A percentile compares a stretch with the other conserved stretches of the same genome.
These are phyloP conservation scores for Autographa gamma DNA, from an alignment of 2,888 invertebrate genomes.

Conservation along the genomic window DNA sequence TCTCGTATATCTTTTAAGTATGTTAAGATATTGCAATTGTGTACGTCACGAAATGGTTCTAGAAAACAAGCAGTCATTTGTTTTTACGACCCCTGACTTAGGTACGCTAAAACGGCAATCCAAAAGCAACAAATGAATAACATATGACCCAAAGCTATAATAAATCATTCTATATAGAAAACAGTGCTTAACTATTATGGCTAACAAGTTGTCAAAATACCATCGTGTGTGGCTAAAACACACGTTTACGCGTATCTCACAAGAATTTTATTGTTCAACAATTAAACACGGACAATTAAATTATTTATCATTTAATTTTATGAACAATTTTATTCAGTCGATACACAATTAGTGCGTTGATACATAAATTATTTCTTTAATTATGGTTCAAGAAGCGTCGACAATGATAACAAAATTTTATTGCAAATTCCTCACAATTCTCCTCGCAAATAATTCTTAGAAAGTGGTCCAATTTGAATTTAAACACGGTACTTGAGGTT, in stretches of 20 bases:
- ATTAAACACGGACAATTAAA: neutral
- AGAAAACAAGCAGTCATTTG: neutral
- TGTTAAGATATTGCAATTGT: neutral
- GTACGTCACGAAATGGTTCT: neutral
- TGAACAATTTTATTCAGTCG: neutral
- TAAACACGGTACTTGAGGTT: slow-evolving; percentile 20
- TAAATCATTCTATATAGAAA: neutral
- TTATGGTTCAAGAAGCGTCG: slow-evolving; percentile 18
- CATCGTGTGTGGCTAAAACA: neutral
- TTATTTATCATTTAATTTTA: neutral
- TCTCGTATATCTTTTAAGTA: neutral
- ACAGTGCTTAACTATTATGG: neutral
- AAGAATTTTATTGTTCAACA: slow-evolving; percentile 1
- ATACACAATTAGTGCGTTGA: neutral
- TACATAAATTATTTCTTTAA: slow-evolving; percentile 17
- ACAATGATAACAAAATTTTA: slow-evolving; percentile 26
- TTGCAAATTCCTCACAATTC: slow-evolving; percentile 18
- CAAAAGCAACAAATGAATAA: neutral
- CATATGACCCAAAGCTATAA: neutral
- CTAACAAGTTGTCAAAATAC: neutral
- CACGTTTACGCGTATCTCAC: neutral
- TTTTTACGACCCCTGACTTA: neutral
- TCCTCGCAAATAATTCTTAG: slow-evolving; percentile 19
- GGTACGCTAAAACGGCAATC: neutral
- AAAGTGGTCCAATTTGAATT: slow-evolving; percentile 40